Evolutionary conservation across 92 coral and sea anemone genomes (phyloP), one percentile per base, ranked within the genome.

Genomic region (Epizoanthus illoricatus): DNA sequence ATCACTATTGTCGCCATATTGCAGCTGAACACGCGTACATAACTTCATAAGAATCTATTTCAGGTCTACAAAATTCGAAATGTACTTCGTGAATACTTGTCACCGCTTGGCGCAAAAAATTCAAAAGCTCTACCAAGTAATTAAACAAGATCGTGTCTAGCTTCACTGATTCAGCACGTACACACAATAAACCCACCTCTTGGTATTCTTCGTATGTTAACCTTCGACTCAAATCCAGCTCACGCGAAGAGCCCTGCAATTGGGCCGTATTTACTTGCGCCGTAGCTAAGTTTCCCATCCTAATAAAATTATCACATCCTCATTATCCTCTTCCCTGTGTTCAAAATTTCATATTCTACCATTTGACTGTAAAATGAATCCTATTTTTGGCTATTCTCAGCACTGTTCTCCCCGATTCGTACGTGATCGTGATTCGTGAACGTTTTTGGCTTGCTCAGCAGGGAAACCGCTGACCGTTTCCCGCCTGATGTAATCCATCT

Each of bases 211-310:
- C 94, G 54, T 92, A 90, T 7, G 89, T 87, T n/a, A 95, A 68
- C 36, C 90, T 84, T 65, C 98, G 90, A 88, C 98, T 95, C 23
- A 95, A 84, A 57, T 95, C 92, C 20, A 95, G 92, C 81, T 90
- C 94, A 17, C 97, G 94, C 6, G 98, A 90, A 23, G 85, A 69
- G 1, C 94, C 94, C 49, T 84, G 90, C 43, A 95, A 47, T 49
- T 93, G 98, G 65, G 87, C 94, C 63, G 84, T 90, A 72, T 93
- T 89, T 69, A 92, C 89, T 69, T 86, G 92, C 18, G 90, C 91
- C 12, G 89, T 89, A 73, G 97, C 91, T 17, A 91, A 81, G 86
- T 95, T 95, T 69, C 98, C 98, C 98, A 95, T 95, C 23, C 69
- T 65, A 57, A 43, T 28, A 16, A 15, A 41, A 62, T 4, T 3